A percentile compares a stretch with the other conserved stretches of the same genome.
These are phyloP conservation scores for Diplodus puntazzo DNA, from an alignment of 2,797 vertebrate genomes.

Conservation along the genomic window DNA sequence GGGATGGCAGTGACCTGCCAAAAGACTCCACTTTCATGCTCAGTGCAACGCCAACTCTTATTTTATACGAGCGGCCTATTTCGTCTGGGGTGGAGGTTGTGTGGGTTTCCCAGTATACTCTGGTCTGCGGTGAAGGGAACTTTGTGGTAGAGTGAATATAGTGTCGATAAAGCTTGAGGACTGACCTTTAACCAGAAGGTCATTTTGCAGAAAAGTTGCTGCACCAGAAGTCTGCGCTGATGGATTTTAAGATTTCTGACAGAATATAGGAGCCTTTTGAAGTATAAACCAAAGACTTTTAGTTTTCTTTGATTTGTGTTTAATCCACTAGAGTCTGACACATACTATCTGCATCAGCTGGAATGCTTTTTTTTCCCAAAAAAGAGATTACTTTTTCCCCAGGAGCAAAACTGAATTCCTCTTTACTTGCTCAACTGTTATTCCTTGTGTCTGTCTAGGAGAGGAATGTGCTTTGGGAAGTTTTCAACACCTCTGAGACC, in stretches of 20 bases:
- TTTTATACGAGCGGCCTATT: constrained; percentile 61
- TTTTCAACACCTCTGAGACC: constrained; percentile 82
- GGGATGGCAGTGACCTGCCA: constrained; percentile 71
- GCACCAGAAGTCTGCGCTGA: not conserved
- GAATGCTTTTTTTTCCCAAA: constrained; percentile 7
- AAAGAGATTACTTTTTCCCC: constrained; percentile 32
- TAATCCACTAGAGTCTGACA: constrained; percentile 12
- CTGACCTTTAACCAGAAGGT: constrained; percentile 57
- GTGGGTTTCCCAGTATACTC: constrained; percentile 64
- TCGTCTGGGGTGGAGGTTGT: constrained; percentile 64
- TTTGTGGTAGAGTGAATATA: constrained; percentile 57
- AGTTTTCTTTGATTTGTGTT: constrained; percentile 20
- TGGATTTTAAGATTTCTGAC: constrained; percentile 2
- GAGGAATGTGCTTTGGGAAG: constrained; percentile 81
- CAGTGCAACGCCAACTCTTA: constrained; percentile 45
- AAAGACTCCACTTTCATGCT: constrained; percentile 67
- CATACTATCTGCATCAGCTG: constrained; percentile 22
- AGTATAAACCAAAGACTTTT: not conserved
- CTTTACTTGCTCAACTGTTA: constrained; percentile 60
- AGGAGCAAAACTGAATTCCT: constrained; percentile 61
- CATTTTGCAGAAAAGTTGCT: constrained; percentile 15
- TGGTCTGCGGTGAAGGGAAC: constrained; percentile 58
- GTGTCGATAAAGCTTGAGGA: constrained; percentile 60
- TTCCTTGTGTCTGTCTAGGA: constrained; percentile 66
- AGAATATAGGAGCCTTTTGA: not conserved